A percentile compares a stretch with the other conserved stretches of the same genome.
Evolutionary conservation across 2,888 invertebrate species (phyloP).

Genomic region (Tipula unca): DNA sequence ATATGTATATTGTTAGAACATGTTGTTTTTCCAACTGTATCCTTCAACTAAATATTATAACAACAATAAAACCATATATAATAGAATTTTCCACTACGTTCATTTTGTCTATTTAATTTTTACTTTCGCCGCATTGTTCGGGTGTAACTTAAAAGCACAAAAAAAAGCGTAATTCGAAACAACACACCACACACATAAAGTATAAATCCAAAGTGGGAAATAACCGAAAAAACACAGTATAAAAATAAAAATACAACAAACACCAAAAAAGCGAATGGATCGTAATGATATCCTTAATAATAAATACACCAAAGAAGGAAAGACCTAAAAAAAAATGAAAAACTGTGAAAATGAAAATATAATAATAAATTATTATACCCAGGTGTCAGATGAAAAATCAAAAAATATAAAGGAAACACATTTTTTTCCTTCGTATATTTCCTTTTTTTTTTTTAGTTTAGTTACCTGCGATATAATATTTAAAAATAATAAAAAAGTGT

Average conservation of each 20-base stretch:
- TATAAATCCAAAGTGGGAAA: neutral
- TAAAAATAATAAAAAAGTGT: neutral
- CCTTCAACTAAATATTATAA: neutral
- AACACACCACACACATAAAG: neutral
- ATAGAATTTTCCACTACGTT: constrained; percentile 8
- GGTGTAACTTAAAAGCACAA: neutral
- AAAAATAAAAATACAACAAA: neutral
- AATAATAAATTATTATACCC: constrained; percentile 14
- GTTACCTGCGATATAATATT: neutral
- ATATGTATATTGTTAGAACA: neutral
- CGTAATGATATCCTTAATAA: neutral
- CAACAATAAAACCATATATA: neutral
- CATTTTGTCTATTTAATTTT: constrained; percentile 8
- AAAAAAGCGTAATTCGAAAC: neutral
- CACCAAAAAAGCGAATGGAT: neutral
- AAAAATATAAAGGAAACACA: neutral
- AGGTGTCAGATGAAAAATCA: constrained; percentile 14
- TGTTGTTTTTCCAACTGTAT: neutral
- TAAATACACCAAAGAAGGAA: neutral
- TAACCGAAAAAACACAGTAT: neutral
- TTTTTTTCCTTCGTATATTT: neutral
- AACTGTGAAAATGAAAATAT: constrained; percentile 14
- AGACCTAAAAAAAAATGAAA: neutral
- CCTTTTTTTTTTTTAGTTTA: neutral
- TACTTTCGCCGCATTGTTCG: neutral